Base-by-base conservation (phyloP, 2,888 invertebrate species). In the Cataglyphis albicans region DNA sequence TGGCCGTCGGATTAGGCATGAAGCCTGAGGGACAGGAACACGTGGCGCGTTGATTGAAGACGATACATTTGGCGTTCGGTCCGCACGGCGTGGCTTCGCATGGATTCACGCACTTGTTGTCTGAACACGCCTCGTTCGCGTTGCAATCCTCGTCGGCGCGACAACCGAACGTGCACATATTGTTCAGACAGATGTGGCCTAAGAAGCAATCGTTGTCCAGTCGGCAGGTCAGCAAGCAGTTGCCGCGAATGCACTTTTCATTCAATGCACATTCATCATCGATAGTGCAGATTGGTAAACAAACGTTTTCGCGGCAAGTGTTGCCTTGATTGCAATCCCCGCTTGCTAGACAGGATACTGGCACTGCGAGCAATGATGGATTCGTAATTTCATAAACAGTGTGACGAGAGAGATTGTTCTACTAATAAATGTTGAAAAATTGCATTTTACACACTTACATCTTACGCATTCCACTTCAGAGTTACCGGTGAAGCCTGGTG, bases 131-230 rank as follows among this genome's bases (percentile, higher is more conserved):
- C 93, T 98, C 97, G 75, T 97, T 97, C 0, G 97, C 97, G 88
- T 97, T 97, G 94, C 98, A 98, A 93, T 98, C 98, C 90, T 98
- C 98, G 91, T 98, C 98, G 25, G 96, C 96, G 88, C 98, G 97
- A 93, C 98, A 98, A 57, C 98, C 98, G 89, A 97, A 97, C 83
- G 97, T 96, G 92, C 98, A 98, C 95, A 97, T 97, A 91, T 98
- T 98, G 91, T 97, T 96, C 81, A 98, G 95, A 92, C 98, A 98
- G 88, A 98, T 98, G 91, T 98, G 98, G 0, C 98, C 98, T 83
- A 98, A 95, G 96, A 98, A 98, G 91, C 98, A 98, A 92, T 98
- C 98, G 91, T 98, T 98, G 93, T 98, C 98, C 0, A 98, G 97
- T 68, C 98, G 96, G 92, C 98, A 98, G 3, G 98, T 98, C 82